Evolutionary conservation across 1,140 invertebrate genomes (phyloP).

Genomic region (Halictus rubicundus): DNA sequence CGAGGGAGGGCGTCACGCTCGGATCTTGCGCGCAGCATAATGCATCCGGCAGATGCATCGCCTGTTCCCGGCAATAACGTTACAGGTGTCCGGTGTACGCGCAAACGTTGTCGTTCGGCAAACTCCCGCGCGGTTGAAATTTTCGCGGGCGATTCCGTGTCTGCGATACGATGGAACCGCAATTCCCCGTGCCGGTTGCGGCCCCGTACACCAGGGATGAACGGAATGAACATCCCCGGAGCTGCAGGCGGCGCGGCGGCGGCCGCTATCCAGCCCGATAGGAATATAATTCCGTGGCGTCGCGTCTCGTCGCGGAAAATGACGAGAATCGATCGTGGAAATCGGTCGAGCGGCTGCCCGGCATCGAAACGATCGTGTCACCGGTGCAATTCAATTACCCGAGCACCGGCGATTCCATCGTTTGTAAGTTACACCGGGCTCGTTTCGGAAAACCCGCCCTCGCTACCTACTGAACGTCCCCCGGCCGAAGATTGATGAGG

Average conservation of each 20-base stretch:
- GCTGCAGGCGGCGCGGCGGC: background rate
- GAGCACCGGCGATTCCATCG: background rate
- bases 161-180: background rate
- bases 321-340: conserved; percentile 2
- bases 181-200: background rate
- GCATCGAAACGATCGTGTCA: background rate
- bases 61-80: background rate
- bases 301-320: background rate
- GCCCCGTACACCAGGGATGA: no score
- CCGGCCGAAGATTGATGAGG: conserved; percentile 1
- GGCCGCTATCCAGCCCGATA: background rate
- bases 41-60: background rate
- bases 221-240: background rate
- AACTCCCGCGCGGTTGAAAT: background rate
- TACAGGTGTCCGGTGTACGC: conserved; percentile 3
- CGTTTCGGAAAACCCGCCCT: background rate
- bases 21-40: background rate
- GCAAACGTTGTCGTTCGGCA: background rate
- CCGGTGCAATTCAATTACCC: background rate
- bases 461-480: background rate
- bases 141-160: background rate
- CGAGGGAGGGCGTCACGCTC: no score
- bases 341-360: no score
- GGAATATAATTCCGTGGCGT: background rate
- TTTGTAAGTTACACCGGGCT: conserved; percentile 1